Evolutionary conservation across 2,113 vertebrate species (phyloP).

Genomic region (Anarrhichthys ocellatus): DNA sequence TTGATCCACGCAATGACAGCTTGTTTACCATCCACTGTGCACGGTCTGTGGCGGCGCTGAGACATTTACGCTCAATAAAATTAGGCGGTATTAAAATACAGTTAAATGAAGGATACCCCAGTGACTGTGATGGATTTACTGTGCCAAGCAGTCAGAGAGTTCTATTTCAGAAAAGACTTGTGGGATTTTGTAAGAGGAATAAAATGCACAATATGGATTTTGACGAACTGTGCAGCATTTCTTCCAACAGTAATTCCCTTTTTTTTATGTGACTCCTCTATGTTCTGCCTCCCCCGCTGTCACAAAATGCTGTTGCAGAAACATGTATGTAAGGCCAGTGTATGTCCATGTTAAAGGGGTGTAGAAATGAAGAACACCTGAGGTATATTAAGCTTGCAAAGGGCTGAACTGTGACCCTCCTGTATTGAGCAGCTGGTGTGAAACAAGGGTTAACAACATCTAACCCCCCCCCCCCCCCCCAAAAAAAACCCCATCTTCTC

Average conservation of each 20-base stretch:
- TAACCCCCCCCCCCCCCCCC: slow-evolving; percentile 34
- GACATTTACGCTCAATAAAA: slow-evolving; percentile 69
- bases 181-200: slow-evolving; percentile 29
- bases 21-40: slow-evolving; percentile 64
- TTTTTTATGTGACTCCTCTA: slow-evolving; percentile 31
- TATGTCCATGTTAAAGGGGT: slow-evolving; percentile 46
- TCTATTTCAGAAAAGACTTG: slow-evolving; percentile 20
- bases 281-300: slow-evolving; percentile 31
- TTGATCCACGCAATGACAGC: slow-evolving; percentile 61
- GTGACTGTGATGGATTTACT: slow-evolving; percentile 46
- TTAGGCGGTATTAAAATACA: slow-evolving; percentile 20
- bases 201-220: slow-evolving; percentile 33
- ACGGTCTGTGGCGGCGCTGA: slow-evolving; percentile 59
- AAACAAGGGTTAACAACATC: slow-evolving; percentile 84
- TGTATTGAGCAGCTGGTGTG: slow-evolving; percentile 83
- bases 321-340: slow-evolving; percentile 49
- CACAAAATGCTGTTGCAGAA: slow-evolving; percentile 54
- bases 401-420: slow-evolving; percentile 80
- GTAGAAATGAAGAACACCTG: slow-evolving; percentile 81
- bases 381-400: slow-evolving; percentile 80
- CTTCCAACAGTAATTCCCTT: slow-evolving; percentile 45
- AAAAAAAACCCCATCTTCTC: slow-evolving; percentile 32
- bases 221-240: slow-evolving; percentile 14
- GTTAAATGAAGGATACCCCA: slow-evolving; percentile 46
- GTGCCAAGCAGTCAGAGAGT: slow-evolving; percentile 14